Evolutionary conservation across 2,113 vertebrate species (phyloP), one percentile per base, ranked within the genome.

Genomic region (Amazona guildingii): DNA sequence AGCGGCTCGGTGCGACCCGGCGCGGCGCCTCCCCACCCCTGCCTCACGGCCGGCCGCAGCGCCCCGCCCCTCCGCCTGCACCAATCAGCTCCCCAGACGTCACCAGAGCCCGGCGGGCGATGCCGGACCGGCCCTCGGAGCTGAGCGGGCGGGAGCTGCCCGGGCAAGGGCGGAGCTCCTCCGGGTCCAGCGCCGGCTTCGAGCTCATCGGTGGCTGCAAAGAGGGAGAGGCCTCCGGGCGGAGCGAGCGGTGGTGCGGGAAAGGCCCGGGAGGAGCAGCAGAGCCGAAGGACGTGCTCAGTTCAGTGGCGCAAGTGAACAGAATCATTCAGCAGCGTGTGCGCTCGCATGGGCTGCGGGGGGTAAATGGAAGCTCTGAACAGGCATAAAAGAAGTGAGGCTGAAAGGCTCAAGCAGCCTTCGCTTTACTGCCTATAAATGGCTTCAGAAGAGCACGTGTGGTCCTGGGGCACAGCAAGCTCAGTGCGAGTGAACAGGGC

Each of bases 371-470:
- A 11, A 7, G 20, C 29, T 4, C 29, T 1, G 24, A 2, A 10
- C 39, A 9, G 0, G 4, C 52, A 0, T 2, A 0, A 20, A 4
- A 14, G 73, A 1, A 59, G 69, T 1, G 4, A 23, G 7, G 0
- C 31, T 57, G 19, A n/a, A 57, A 59, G 33, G 33, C 3, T 18
- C 27, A 10, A 19, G n/a, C 28, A 0, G 27, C 74, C 24, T 10
- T 10, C 2, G 0, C 0, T 2, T 9, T 1, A 28, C 21, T 4
- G 13, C 28, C 5, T 0, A 0, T 0, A 11, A 46, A 9, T 0
- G 19, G 27, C 17, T 43, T 9, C 24, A 6, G 4, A 20, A 57
- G 35, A 0, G 11, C 25, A 2, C 15, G 12, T 1, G 5, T 23
- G 55, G 33, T 21, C 33, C 55, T n/a, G 55, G 33, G 31, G 33